Evolutionary conservation across 2,797 vertebrate genomes (phyloP), one percentile per base, ranked within the genome.

Genomic region (Acestrorhynchus altus): DNA sequence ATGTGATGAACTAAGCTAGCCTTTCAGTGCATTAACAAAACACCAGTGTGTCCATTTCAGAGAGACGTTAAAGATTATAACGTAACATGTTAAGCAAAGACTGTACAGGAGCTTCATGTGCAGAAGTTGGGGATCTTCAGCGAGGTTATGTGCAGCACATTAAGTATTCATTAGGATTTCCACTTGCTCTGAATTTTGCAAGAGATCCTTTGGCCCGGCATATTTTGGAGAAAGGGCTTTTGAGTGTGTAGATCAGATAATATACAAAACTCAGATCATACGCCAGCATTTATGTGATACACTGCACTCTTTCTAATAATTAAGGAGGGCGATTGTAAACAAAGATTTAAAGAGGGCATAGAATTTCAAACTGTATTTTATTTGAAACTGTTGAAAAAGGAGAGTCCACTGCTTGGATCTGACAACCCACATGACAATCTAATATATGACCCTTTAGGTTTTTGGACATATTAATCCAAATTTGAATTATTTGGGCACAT

Each of bases 1-100:
- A 67, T 76, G 68, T 44, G 24, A 72, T 54, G 54, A 52, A 52
- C 63, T 60, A 31, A 63, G 35, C 67, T 24, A 13, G 4, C 13
- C 46, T 61, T 60, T 31, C 40, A 44, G 44, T 52, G n/a, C 13
- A 52, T 3, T 18, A 28, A 15, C 59, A 31, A 60, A 46, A 64
- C 22, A 75, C 13, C 49, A 28, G 64, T 40, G 64, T 24, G 35
- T 20, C n/a, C 8, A 54, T 70, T 64, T 80, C 52, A 26, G 18
- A 15, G 4, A 47, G 7, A 12, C 49, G 1, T 1, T 56, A 9
- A 42, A n/a, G 13, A 59, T 61, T 24, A 70, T 54, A 39, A 51
- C 13, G 40, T 5, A 46, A 47, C 63, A n/a, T 44, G 56, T 51
- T 22, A 18, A 4, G 8, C 10, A 35, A 46, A 65, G 13, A 47